Conservation (phyloP, 2,797 vertebrate species). For the Lemur catta region DNA sequence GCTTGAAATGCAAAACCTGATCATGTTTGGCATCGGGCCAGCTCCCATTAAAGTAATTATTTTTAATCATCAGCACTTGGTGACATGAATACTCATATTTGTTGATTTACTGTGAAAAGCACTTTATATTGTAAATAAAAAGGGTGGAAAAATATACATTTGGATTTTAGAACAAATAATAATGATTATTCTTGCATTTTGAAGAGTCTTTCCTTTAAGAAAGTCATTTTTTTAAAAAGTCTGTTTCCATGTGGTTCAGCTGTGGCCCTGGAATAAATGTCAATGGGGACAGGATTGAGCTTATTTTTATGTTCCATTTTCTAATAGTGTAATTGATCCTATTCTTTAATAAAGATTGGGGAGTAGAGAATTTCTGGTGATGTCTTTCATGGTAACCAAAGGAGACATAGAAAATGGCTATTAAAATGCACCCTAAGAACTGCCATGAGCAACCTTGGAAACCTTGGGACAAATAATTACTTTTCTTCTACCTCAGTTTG, state of each 20-base stretch:
- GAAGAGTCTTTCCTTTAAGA: constrained; percentile 74
- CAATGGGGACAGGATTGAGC: not conserved
- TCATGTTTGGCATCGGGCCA: constrained; percentile 87
- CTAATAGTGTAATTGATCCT: not conserved
- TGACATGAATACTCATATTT: constrained; percentile 91
- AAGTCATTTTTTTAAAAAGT: not conserved
- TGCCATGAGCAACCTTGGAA: not conserved
- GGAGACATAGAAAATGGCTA: not conserved
- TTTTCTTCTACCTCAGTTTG: not conserved
- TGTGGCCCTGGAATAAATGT: not conserved
- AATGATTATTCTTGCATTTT: constrained; percentile 80
- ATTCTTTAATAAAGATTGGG: not conserved
- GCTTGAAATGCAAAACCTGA: constrained; percentile 86
- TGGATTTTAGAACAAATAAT: constrained; percentile 82
- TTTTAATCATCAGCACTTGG: constrained; percentile 90
- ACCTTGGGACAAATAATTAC: not conserved
- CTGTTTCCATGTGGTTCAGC: not conserved
- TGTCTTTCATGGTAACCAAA: constrained; percentile 41
- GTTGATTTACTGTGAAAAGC: constrained; percentile 89
- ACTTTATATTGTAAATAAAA: constrained; percentile 88
- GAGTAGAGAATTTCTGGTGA: not conserved
- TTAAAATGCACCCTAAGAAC: constrained; percentile 37
- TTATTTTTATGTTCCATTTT: constrained; percentile 52
- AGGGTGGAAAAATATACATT: constrained; percentile 85
- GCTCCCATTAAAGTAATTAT: constrained; percentile 89